A percentile compares a stretch with the other conserved stretches of the same genome.
Evolutionary conservation across 2,113 vertebrate genomes (phyloP).

Genomic region (Cryptomyrus ogoouensis): DNA sequence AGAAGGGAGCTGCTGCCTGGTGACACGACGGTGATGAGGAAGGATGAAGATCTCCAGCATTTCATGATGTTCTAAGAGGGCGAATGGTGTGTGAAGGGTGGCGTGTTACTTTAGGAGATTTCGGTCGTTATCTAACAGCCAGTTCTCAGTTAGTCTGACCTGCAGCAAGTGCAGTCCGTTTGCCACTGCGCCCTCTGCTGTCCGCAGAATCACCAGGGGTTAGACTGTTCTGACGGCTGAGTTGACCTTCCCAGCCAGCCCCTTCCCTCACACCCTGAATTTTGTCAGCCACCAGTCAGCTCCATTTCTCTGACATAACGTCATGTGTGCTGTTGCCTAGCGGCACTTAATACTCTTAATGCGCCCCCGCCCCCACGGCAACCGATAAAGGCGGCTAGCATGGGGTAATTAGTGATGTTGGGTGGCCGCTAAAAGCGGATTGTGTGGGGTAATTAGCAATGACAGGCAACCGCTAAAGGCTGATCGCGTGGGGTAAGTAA

Average conservation of each 20-base stretch:
- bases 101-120: not conserved
- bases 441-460: not conserved
- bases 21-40: not conserved
- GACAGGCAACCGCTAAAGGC: not conserved
- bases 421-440: not conserved
- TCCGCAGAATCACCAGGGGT: not conserved
- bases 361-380: not conserved
- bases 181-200: not conserved
- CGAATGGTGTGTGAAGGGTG: not conserved
- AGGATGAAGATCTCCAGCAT: not conserved
- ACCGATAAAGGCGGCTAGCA: not conserved
- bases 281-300: not conserved
- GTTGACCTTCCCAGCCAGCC: not conserved
- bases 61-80: not conserved
- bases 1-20: not conserved
- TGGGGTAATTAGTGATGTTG: not conserved
- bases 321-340: not conserved
- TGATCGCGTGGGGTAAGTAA: not conserved
- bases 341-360: not conserved
- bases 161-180: not conserved
- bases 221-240: not conserved
- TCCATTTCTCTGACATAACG: not conserved
- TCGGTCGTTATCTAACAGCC: not conserved
- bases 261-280: not conserved
- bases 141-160: not conserved